Conservation (phyloP, 2,888 invertebrate genomes). For the Caenorhabditis sp. region DNA sequence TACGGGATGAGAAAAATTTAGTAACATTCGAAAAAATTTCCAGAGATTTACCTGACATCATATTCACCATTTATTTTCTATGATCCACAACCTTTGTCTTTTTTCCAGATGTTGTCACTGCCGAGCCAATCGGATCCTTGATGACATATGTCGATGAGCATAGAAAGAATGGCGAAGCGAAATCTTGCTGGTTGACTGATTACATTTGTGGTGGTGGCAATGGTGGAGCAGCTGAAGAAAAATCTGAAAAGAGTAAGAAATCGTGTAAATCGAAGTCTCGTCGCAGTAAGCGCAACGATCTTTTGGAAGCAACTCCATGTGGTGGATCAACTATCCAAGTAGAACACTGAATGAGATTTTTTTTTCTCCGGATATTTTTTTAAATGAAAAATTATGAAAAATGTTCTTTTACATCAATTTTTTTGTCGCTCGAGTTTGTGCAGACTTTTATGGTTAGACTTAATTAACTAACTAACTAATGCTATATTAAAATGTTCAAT, state of each 20-base stretch:
- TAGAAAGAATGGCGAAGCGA: conserved; percentile 5
- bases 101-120: conserved; percentile 27
- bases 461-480: no score
- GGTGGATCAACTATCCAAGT: conserved; percentile 31
- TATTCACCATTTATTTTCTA: no score
- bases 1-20: no score
- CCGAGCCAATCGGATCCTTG: conserved; percentile 33
- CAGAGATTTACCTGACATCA: not conserved
- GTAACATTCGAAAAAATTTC: no score
- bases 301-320: conserved; percentile 34
- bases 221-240: not conserved
- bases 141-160: conserved; percentile 29
- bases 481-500: no score
- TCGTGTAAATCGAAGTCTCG: conserved; percentile 12
- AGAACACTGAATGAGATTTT: not conserved
- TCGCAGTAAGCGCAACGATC: conserved; percentile 8
- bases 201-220: conserved; percentile 21
- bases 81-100: not conserved
- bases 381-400: not conserved
- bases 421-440: no score
- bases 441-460: no score
- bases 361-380: not conserved
- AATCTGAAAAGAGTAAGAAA: conserved; percentile 10
- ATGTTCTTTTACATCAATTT: not conserved
- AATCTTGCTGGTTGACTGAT: conserved; percentile 31